These are phyloP conservation scores for Anas platyrhynchos DNA, from an alignment of 2,113 vertebrate species.

Conservation along the genomic window DNA sequence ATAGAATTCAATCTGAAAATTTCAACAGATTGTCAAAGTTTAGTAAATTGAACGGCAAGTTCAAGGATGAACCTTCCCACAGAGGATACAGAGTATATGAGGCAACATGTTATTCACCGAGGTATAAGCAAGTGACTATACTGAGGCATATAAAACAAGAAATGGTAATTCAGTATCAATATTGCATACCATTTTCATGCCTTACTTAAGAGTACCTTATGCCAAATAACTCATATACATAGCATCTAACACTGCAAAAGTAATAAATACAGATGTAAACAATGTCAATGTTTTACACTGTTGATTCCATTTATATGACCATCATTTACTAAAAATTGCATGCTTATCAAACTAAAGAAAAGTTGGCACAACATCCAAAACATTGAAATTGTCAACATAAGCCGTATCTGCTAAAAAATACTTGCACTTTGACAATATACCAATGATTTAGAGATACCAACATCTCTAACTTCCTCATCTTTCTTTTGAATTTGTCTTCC, in stretches of 20 bases:
- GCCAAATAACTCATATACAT: not conserved
- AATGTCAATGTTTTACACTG: not conserved
- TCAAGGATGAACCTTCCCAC: not conserved
- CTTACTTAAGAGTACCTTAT: not conserved
- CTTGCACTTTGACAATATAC: not conserved
- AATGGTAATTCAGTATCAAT: not conserved
- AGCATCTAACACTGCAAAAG: not conserved
- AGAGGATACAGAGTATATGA: not conserved
- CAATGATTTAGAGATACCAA: not conserved
- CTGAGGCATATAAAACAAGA: not conserved
- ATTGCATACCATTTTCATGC: not conserved
- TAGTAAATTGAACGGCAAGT: not conserved
- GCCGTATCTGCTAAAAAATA: not conserved
- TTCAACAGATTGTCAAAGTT: constrained; percentile 11
- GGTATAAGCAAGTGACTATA: not conserved
- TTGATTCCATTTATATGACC: not conserved
- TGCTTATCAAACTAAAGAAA: not conserved
- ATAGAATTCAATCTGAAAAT: not conserved
- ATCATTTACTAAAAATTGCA: not conserved
- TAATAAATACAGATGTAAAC: not conserved
- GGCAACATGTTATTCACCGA: not conserved
- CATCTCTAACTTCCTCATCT: not conserved
- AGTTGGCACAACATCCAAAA: not conserved
- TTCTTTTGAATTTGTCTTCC: not conserved
- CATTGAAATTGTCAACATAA: not conserved